phyloP scores from a whole-genome alignment of 2,113 vertebrate species.

The Brachypodius melanocephalos region DNA sequence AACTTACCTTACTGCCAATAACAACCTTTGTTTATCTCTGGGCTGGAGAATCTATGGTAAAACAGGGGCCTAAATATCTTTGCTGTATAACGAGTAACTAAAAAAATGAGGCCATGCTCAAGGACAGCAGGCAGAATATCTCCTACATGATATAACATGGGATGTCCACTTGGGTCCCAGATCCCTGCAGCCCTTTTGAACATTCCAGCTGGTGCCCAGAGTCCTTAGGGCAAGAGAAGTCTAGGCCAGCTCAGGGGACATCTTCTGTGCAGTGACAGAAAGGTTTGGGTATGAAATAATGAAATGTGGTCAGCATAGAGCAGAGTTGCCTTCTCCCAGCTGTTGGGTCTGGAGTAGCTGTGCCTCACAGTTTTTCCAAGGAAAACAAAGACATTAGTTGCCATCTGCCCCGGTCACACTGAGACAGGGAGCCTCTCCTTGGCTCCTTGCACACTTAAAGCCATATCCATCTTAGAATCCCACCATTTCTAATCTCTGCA shows the following conservation, averaged over 20 bases:
- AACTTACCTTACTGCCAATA: background rate
- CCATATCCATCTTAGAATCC: background rate
- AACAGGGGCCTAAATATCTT: background rate
- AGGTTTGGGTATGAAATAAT: background rate
- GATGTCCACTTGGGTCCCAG: background rate
- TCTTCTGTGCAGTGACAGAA: background rate
- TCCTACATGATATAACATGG: background rate
- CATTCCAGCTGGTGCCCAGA: background rate
- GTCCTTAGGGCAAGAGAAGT: background rate
- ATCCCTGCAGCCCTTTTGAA: background rate
- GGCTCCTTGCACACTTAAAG: background rate
- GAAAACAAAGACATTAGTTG: background rate
- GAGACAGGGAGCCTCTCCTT: background rate
- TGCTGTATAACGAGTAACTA: background rate
- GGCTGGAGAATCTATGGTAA: background rate
- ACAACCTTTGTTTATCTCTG: background rate
- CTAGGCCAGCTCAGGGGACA: background rate
- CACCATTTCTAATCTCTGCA: background rate
- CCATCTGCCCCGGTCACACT: background rate
- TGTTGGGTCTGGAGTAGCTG: background rate
- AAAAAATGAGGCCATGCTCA: background rate
- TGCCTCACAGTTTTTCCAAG: background rate
- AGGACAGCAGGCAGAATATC: background rate
- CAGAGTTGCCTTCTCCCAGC: background rate
- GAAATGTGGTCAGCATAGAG: accelerated